A percentile compares a stretch with the other conserved stretches of the same genome.
Evolutionary conservation across 2,797 vertebrate species (phyloP).

Genomic region (Thaleichthys pacificus): DNA sequence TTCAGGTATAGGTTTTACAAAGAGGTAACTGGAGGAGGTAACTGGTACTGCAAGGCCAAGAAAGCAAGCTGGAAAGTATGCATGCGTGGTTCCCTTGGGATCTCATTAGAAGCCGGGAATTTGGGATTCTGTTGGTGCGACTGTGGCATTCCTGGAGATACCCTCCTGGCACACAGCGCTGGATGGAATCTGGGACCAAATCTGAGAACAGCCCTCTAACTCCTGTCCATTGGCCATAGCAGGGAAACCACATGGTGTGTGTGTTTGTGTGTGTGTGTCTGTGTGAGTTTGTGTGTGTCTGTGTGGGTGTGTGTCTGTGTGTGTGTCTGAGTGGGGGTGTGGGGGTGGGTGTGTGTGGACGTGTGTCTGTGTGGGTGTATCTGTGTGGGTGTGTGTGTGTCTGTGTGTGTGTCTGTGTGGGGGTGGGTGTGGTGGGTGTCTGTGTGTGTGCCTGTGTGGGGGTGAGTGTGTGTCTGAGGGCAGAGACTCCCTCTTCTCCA

Average conservation of each 20-base stretch:
- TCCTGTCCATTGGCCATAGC: background rate
- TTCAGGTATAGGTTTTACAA: conserved; percentile 30
- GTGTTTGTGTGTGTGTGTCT: conserved; percentile 1
- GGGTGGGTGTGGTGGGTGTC: too few relatives aligned
- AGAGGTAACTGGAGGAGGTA: conserved; percentile 18
- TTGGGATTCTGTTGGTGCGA: conserved; percentile 44
- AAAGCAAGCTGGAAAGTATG: conserved; percentile 45
- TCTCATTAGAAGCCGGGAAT: conserved; percentile 55
- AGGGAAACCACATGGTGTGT: conserved; percentile 5
- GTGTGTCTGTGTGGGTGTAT: conserved; percentile 2
- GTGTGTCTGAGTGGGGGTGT: conserved; percentile 6
- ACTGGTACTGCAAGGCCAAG: conserved; percentile 10
- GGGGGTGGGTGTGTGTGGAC: background rate
- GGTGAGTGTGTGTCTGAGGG: conserved; percentile 41
- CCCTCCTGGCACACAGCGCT: conserved; percentile 16
- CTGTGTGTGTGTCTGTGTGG: too few relatives aligned
- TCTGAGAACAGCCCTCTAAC: background rate
- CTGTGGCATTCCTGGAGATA: conserved; percentile 46
- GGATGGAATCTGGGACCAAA: background rate
- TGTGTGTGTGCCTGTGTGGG: too few relatives aligned
- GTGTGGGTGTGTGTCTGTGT: too few relatives aligned
- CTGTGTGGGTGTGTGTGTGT: conserved; percentile 19
- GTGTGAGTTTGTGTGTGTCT: too few relatives aligned
- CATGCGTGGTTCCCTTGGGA: conserved; percentile 45
- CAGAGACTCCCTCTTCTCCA: background rate